Percentiles rank a stretch among this genome's conserved stretches.
These are phyloP conservation scores for Drosophila watanabei DNA, from an alignment of 1,140 invertebrate species.

Conservation along the genomic window DNA sequence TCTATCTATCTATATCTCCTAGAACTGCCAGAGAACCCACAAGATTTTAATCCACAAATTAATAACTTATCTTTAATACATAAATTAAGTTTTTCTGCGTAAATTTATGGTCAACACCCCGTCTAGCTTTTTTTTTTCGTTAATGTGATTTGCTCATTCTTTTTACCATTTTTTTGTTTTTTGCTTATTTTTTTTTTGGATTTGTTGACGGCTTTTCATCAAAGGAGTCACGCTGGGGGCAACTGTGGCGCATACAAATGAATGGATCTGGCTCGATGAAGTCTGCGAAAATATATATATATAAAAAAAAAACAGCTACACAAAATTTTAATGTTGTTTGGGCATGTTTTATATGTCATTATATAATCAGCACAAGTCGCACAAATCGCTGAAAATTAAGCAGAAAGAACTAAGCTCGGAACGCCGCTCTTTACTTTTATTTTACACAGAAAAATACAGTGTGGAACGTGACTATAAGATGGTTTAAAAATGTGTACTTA, in stretches of 20 bases:
- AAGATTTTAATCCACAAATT: slow-evolving; percentile 18
- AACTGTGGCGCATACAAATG: slow-evolving; percentile 75
- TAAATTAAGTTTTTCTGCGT: slow-evolving; percentile 26
- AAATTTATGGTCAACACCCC: slow-evolving; percentile 71
- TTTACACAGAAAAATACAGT: slow-evolving; percentile 20
- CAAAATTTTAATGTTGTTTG: slow-evolving; percentile 70
- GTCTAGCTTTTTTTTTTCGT: slow-evolving; percentile 43
- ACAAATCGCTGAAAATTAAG: slow-evolving; percentile 67
- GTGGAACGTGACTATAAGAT: not conserved
- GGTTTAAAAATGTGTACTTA: not conserved
- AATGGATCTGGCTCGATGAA: slow-evolving; percentile 46
- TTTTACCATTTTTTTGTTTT: slow-evolving; percentile 25
- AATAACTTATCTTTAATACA: slow-evolving; percentile 40
- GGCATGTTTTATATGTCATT: slow-evolving; percentile 80
- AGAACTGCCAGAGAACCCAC: not conserved
- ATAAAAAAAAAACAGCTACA: slow-evolving; percentile 37
- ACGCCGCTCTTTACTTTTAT: slow-evolving; percentile 10
- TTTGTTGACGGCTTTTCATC: slow-evolving; percentile 70
- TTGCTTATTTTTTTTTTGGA: slow-evolving; percentile 35
- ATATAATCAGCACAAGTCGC: slow-evolving; percentile 80
- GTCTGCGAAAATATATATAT: slow-evolving; percentile 45
- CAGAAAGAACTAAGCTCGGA: slow-evolving; percentile 59
- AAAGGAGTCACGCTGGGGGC: slow-evolving; percentile 72
- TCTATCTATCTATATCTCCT: not conserved
- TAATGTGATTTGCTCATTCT: slow-evolving; percentile 39